A percentile compares a stretch with the other conserved stretches of the same genome.
These are phyloP conservation scores for Anseranas semipalmata DNA, from an alignment of 2,113 vertebrate genomes.

Conservation along the genomic window DNA sequence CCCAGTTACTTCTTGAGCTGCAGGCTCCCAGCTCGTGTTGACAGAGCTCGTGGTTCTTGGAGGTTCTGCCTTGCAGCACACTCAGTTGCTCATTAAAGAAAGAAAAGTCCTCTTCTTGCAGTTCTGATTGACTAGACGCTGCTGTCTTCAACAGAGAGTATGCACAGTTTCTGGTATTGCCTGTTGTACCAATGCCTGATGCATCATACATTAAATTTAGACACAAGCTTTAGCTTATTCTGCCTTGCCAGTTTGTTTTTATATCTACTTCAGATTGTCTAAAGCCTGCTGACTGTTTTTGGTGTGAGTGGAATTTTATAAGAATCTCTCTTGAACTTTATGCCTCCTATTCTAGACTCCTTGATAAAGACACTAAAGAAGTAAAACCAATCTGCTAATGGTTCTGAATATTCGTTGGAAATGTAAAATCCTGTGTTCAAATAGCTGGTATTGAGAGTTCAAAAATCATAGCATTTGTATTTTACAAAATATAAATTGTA, in stretches of 20 bases:
- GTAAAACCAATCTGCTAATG: neutral
- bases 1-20: neutral
- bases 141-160: neutral
- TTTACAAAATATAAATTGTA: neutral
- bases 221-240: neutral
- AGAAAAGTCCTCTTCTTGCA: neutral
- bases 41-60: neutral
- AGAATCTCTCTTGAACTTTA: neutral
- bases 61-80: neutral
- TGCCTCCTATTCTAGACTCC: neutral
- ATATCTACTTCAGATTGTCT: neutral
- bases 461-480: neutral
- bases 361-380: neutral
- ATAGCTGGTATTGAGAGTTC: neutral
- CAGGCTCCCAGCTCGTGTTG: neutral
- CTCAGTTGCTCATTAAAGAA: neutral
- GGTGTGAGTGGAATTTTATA: neutral
- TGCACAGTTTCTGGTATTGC: neutral
- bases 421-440: neutral
- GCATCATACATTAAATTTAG: neutral
- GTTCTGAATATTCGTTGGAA: neutral
- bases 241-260: neutral
- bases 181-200: neutral
- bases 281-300: neutral
- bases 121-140: neutral